A percentile compares a stretch with the other conserved stretches of the same genome.
phyloP scores from a whole-genome alignment of 2,888 invertebrate genomes.

The Drosophila fungiperda region DNA sequence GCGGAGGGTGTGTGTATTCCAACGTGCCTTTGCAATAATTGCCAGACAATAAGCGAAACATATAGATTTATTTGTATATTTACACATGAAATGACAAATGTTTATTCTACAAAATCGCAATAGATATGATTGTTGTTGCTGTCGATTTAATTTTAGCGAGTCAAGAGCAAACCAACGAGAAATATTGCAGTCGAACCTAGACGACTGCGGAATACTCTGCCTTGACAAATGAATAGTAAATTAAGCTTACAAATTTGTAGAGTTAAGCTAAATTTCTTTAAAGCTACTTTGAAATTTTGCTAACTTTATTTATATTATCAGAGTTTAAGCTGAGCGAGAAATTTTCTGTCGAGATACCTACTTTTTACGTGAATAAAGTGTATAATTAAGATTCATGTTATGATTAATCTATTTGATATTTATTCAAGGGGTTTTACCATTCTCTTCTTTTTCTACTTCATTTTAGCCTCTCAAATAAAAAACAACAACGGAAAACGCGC shows the following conservation, averaged over 20 bases:
- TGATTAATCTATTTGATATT: neutral
- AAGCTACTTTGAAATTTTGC: neutral
- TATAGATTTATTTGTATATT: neutral
- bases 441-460: constrained; percentile 9
- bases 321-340: neutral
- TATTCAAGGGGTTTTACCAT: constrained; percentile 8
- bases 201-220: constrained; percentile 2
- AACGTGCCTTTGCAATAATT: constrained; percentile 2
- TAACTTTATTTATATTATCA: neutral
- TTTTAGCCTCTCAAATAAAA: constrained; percentile 24
- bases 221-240: neutral
- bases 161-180: neutral
- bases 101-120: constrained; percentile 25
- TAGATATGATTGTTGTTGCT: constrained; percentile 2
- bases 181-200: neutral
- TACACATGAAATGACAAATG: constrained; percentile 19
- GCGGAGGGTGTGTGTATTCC: neutral
- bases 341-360: neutral
- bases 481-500: constrained; percentile 10
- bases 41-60: neutral
- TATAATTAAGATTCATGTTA: neutral
- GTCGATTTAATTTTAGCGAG: constrained; percentile 9
- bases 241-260: neutral
- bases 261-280: neutral
- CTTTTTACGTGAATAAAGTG: neutral